Base-by-base conservation (phyloP, 2,113 vertebrate genomes). In the Hassar affinis region DNA sequence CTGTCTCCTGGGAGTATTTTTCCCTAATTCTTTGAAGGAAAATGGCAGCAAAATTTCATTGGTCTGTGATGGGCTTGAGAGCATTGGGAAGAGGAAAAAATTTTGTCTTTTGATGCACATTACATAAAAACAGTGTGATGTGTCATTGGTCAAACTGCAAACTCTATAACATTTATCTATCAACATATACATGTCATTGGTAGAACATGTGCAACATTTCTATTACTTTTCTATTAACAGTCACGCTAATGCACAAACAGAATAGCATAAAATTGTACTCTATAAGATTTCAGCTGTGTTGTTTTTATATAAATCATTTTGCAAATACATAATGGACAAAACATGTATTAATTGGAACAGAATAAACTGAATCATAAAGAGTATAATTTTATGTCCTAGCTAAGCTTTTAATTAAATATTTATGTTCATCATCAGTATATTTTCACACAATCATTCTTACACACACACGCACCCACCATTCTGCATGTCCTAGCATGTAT, bases 1-100 rank as follows among this genome's bases (percentile, higher is more conserved):
- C 92, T 94, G 92, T 95, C 93, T 91, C 92, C 90, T 80, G 89
- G 90, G 91, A 85, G 88, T 88, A 90, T 91, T 81, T 77, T 84
- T 52, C 72, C 68, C 82, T 86, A 85, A 82, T 79, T 85, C 79
- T 82, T 66, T 82, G 51, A 71, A 35, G 76, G 30, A 86, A 91
- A 89, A 92, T 85, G 83, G 80, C 90, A 90, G 86, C 91, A 91
- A 90, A 90, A 88, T 86, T 94, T 81, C 51, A 89, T 90, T 92
- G 90, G 84, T 90, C 90, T 93, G 89, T 90, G 88, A 91, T 90
- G 91, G 88, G 85, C 84, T 86, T 83, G 81, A 86, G 68, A 76
- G 69, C 51, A 33, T 72, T 86, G 79, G 80, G 71, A 71, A 75
- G 86, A 85, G 84, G 69, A 79, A 35, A 59, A 51, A 75, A 18